Base-by-base conservation (phyloP, 23 tunicate species). In the Phallusia fumigata region DNA sequence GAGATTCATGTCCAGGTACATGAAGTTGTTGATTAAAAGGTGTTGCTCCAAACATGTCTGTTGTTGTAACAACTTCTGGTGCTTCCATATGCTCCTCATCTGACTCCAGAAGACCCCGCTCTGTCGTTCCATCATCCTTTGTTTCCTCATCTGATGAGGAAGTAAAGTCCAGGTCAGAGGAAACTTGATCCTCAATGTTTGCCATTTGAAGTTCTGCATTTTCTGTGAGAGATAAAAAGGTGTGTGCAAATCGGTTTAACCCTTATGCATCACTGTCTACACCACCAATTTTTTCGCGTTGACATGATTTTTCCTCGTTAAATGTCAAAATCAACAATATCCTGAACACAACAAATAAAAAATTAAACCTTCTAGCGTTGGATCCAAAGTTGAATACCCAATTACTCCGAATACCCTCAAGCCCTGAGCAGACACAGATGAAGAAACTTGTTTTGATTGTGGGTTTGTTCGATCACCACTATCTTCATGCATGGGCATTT, bases 391-490 rank as follows among this genome's bases (percentile, higher is more conserved):
- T 26, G 86, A 53, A 34, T 83, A 84, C 13, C 86, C 90, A 19
- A 92, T 76, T 19, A 92, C 88, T 26, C 97, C 97, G 80, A 92
- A 92, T 0, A 87, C 91, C 52, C 91, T 79, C 18, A 33, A 78
- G 24, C 97, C 97, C 64, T 80, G 83, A 35, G 85, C 30, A 65
- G 86, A 79, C 31, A 84, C 65, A n/a, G 88, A 15, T 15, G 88
- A 80, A 30, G 86, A 72, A 22, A 92, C 86, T 36, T 58, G 69
- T 24, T 22, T 58, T 58, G 16, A 24, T 24, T 8, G 69, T 21
- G 69, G 28, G 28, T 22, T 58, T 24, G 69, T 58, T 24, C 13
- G 69, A 58, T 24, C 69, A 6, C 69, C 69, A 51, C 58, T 51
- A 51, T 24, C 69, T 24, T 58, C 69, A 58, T 58, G 47, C 47